Conservation (phyloP, 2,797 vertebrate genomes). For the Cossypha polioptera region DNA sequence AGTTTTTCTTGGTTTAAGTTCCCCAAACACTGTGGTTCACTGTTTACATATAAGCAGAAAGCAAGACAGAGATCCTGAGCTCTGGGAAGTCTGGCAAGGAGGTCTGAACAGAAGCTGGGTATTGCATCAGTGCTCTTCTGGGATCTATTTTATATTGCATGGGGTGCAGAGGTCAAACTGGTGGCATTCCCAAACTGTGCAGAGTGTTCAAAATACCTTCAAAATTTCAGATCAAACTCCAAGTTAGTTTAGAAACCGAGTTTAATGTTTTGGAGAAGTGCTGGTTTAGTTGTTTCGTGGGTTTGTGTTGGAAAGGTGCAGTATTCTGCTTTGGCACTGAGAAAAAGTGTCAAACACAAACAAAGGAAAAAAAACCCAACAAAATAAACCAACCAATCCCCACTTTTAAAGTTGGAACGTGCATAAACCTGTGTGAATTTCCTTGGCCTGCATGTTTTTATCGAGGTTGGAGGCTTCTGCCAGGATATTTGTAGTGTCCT, state of each 20-base stretch:
- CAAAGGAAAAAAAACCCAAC: fast-evolving
- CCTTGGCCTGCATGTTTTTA: neutral
- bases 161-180: neutral
- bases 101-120: neutral
- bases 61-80: neutral
- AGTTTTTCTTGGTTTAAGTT: neutral
- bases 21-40: neutral
- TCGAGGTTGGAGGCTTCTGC: neutral
- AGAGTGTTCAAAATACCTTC: neutral
- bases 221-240: neutral
- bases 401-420: neutral
- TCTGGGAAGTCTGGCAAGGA: neutral
- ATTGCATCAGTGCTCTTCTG: neutral
- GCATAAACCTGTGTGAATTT: neutral
- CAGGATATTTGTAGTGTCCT: neutral
- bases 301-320: neutral
- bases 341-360: neutral
- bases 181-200: neutral
- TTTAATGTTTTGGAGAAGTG: neutral
- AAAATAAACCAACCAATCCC: neutral
- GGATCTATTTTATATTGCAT: neutral
- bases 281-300: neutral
- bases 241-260: neutral
- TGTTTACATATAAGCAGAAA: neutral
- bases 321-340: neutral